These are phyloP conservation scores for Sander vitreus DNA, from an alignment of 2,113 vertebrate species.

Conservation along the genomic window DNA sequence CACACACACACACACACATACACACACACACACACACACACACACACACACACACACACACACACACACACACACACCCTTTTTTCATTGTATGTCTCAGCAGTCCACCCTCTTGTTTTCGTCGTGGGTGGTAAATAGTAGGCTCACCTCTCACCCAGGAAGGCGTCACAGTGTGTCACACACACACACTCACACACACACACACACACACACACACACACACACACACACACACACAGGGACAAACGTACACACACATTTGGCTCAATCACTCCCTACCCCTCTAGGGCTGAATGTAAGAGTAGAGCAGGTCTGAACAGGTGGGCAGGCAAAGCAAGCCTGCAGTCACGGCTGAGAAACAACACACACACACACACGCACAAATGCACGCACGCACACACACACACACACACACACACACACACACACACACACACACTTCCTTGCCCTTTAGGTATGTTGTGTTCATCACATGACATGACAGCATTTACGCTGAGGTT, in stretches of 20 bases:
- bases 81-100: slow-evolving; percentile 25
- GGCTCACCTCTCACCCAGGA: slow-evolving; percentile 54
- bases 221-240: slow-evolving; percentile 14
- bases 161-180: slow-evolving; percentile 60
- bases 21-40: slow-evolving; percentile 26
- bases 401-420: slow-evolving; percentile 15
- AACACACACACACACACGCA: slow-evolving; percentile 25
- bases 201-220: slow-evolving; percentile 26
- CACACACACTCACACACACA: slow-evolving; percentile 18
- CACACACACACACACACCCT: slow-evolving; percentile 9
- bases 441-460: slow-evolving; percentile 6
- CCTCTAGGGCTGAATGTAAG: slow-evolving; percentile 59
- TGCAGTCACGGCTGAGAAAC: slow-evolving; percentile 49
- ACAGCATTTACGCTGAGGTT: neutral
- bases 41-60: slow-evolving; percentile 25
- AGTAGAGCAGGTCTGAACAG: slow-evolving; percentile 77
- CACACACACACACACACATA: slow-evolving; percentile 23
- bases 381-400: slow-evolving; percentile 37
- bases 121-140: slow-evolving; percentile 74
- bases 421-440: slow-evolving; percentile 4
- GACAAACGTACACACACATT: slow-evolving; percentile 26
- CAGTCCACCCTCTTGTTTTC: slow-evolving; percentile 52
- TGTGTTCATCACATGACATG: slow-evolving; percentile 15
- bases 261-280: slow-evolving; percentile 51
- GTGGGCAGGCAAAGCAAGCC: slow-evolving; percentile 55